Base-by-base conservation (phyloP, 2,797 vertebrate species). In the Bovichtus variegatus region DNA sequence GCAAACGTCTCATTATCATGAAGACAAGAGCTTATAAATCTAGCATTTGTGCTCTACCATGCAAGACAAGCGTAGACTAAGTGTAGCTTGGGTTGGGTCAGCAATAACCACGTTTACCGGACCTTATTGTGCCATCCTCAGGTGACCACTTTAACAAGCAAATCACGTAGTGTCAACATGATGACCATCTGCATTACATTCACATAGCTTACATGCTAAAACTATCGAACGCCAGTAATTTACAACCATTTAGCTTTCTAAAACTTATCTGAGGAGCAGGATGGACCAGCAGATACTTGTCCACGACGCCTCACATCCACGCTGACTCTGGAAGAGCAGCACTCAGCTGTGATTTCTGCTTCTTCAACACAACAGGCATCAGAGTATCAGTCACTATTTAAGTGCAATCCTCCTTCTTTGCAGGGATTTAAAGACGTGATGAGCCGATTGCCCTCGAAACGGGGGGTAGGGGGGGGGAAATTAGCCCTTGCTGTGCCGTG, bases 401-500 rank as follows among this genome's bases (percentile, higher is more conserved):
- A 78, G 61, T 19, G 25, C 74, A 82, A 84, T 82, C 73, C 72
- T 81, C 65, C 27, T 15, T 78, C 68, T 55, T 86, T 62, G 63
- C 68, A 29, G 68, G 72, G 84, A 88, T 90, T 93, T 89, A 76
- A 85, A 90, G 80, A 84, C n/a, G 10, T 36, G 2, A 58, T 84
- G 84, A 91, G 82, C 78, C n/a, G 71, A 78, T 70, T 84, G 76
- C 78, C 82, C 84, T 84, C 49, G 38, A 86, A 91, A 86, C 73
- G 19, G 51, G 60, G n/a, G n/a, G n/a, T n/a, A n/a, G n/a, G n/a
- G n/a, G n/a, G n/a, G n/a, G 12, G n/a, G 71, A 92, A 93, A 93
- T 90, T 84, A 91, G 81, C 85, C 80, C 75, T 84, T 23, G 68
- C 74, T 80, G 57, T 53, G 80, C 59, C 64, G 36, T 80, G 67